Conservation (phyloP, 2,113 vertebrate genomes). For the Marmota flaviventris region DNA sequence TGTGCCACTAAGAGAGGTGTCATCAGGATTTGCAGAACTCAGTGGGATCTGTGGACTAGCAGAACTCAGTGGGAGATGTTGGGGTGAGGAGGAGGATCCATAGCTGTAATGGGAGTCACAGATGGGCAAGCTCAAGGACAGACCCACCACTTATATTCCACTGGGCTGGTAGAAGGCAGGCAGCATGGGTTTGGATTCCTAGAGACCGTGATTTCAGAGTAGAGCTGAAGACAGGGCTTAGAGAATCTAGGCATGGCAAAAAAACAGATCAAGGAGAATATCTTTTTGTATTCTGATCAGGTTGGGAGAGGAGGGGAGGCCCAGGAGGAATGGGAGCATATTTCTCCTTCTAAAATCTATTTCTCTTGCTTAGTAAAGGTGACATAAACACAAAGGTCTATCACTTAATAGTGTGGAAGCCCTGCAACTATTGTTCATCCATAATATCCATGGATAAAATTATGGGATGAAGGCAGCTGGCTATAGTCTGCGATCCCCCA, state of each 20-base stretch:
- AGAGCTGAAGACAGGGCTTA: not conserved
- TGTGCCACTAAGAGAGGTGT: not conserved
- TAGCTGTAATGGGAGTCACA: not conserved
- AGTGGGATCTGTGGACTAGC: not conserved
- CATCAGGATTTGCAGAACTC: rapidly evolving
- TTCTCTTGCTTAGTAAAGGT: not conserved
- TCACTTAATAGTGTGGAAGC: not conserved
- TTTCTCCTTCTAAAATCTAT: not conserved
- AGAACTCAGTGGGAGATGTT: not conserved
- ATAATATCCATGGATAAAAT: not conserved
- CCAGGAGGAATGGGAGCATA: not conserved
- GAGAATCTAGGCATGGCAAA: not conserved
- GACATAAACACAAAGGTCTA: not conserved
- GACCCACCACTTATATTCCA: not conserved
- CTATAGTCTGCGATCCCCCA: not conserved
- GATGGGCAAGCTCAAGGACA: too few relatives aligned
- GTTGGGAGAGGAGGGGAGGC: not conserved
- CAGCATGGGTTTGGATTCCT: not conserved
- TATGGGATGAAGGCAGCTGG: not conserved
- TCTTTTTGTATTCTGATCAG: not conserved
- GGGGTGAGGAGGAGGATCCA: not conserved
- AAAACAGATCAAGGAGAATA: not conserved
- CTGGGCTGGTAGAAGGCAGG: not conserved
- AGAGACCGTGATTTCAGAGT: not conserved
- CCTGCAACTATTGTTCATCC: not conserved